Conservation (phyloP, 2,888 invertebrate species). For the Drosophila mercatorum region DNA sequence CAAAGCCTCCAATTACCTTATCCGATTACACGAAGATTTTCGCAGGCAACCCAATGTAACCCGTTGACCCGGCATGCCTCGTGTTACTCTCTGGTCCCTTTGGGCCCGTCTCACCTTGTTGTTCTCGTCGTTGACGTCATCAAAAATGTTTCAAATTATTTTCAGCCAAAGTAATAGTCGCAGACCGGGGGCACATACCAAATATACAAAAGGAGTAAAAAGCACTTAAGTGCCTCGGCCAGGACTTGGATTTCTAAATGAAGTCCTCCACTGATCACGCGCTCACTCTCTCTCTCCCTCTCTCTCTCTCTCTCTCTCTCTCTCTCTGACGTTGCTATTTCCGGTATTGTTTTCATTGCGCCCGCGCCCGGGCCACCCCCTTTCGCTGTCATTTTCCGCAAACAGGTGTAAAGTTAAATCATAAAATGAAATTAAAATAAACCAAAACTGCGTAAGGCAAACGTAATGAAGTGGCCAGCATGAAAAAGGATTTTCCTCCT, state of each 20-base stretch:
- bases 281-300: too few relatives aligned
- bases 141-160: conserved; percentile 72
- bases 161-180: conserved; percentile 64
- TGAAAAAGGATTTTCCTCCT: conserved; percentile 57
- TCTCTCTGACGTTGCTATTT: conserved; percentile 38
- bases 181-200: conserved; percentile 36
- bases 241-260: conserved; percentile 78
- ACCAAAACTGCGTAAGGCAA: conserved; percentile 56
- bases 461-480: conserved; percentile 68
- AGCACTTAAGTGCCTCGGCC: conserved; percentile 76
- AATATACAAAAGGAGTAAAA: conserved; percentile 54
- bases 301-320: conserved; percentile 2
- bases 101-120: conserved; percentile 42
- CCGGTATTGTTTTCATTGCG: conserved; percentile 45
- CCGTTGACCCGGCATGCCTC: conserved; percentile 66
- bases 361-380: background rate
- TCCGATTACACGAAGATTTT: conserved; percentile 84
- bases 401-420: conserved; percentile 84
- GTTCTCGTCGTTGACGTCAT: conserved; percentile 50
- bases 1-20: conserved; percentile 84
- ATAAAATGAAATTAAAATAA: conserved; percentile 83
- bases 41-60: conserved; percentile 53
- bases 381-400: conserved; percentile 16
- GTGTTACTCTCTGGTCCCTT: conserved; percentile 68
- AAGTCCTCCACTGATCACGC: conserved; percentile 65